Percentiles rank a stretch among this genome's conserved stretches.
Evolutionary conservation across 2,797 vertebrate genomes (phyloP).

Genomic region (Delichon dasypus): DNA sequence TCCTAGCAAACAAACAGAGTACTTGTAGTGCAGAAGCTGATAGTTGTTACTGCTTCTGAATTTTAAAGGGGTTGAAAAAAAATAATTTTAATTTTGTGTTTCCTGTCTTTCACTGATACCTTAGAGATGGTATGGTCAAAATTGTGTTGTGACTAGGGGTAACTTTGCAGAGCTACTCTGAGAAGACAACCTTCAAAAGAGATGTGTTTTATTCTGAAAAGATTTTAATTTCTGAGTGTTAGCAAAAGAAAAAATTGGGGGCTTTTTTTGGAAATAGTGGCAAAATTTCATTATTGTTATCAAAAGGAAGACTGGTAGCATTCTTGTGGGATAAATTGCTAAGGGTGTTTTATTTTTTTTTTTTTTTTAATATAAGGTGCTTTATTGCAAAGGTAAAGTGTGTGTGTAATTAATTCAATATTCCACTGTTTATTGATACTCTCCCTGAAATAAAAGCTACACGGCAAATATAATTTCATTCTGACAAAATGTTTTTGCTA

Average conservation of each 20-base stretch:
- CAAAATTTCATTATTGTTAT: neutral
- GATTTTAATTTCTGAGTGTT: neutral
- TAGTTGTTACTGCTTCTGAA: neutral
- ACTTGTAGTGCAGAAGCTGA: neutral
- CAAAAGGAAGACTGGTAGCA: accelerated
- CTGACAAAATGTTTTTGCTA: neutral
- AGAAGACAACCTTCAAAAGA: neutral
- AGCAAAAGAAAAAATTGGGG: neutral
- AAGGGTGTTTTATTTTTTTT: neutral
- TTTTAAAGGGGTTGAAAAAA: neutral
- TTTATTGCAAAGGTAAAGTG: neutral
- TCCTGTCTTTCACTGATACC: neutral
- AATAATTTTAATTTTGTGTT: neutral
- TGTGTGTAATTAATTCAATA: neutral
- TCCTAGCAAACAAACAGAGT: neutral
- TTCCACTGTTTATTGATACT: neutral
- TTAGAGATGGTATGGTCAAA: neutral
- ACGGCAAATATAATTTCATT: neutral
- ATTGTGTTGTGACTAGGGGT: neutral
- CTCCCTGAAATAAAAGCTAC: neutral
- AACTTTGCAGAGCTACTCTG: neutral
- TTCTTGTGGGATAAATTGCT: neutral
- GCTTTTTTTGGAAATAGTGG: accelerated
- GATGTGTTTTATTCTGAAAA: neutral
- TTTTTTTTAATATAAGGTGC: neutral